Evolutionary conservation across 2,797 vertebrate species (phyloP).

Genomic region (Phaenicophaeus curvirostris): DNA sequence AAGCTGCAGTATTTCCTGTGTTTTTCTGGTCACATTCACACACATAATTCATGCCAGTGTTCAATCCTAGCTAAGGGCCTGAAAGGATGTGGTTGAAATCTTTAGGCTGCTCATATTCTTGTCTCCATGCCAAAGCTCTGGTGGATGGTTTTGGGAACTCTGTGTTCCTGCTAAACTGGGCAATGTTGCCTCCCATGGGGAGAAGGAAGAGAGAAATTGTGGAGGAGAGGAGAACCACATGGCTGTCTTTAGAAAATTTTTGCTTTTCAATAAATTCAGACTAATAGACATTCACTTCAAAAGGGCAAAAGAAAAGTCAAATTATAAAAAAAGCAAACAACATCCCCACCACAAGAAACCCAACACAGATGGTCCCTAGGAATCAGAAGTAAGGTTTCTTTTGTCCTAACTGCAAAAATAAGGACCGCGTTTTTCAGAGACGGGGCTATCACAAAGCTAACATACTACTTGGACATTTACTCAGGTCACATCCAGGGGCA

Average conservation of each 20-base stretch:
- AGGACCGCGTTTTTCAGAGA: neutral
- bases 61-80: conserved; percentile 1
- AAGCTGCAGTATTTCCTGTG: conserved; percentile 56
- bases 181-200: conserved; percentile 18
- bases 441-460: neutral
- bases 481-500: no score
- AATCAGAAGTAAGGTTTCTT: neutral
- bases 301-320: neutral
- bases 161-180: conserved; percentile 55
- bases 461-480: neutral
- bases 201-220: conserved; percentile 31
- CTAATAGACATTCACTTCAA: neutral
- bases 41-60: conserved; percentile 4
- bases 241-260: neutral
- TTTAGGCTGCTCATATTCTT: conserved; percentile 53
- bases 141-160: conserved; percentile 59
- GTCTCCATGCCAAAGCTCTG: conserved; percentile 63
- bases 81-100: conserved; percentile 65
- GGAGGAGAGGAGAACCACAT: neutral
- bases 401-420: neutral
- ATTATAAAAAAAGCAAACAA: neutral
- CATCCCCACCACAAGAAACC: neutral
- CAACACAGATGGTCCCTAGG: neutral
- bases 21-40: conserved; percentile 50
- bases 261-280: neutral